A percentile compares a stretch with the other conserved stretches of the same genome.
These are phyloP conservation scores for Xenus cinereus DNA, from an alignment of 2,113 vertebrate species.

Conservation along the genomic window DNA sequence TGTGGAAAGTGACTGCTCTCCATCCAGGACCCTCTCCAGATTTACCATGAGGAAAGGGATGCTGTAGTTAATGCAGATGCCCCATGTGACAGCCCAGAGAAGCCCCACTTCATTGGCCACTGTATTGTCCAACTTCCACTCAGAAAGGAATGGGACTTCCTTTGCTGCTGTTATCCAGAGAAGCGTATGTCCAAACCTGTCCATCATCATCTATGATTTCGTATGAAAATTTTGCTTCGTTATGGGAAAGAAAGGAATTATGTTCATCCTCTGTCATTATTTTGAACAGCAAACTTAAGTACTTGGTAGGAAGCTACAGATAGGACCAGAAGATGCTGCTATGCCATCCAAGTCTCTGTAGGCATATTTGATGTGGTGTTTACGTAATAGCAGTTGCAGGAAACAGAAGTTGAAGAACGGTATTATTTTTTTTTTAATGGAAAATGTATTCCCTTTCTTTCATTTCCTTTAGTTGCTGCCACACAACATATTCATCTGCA, in stretches of 20 bases:
- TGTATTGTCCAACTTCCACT: neutral
- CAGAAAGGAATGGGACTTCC: neutral
- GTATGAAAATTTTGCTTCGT: neutral
- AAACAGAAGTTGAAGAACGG: slow-evolving; percentile 24
- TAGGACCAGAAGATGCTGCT: neutral
- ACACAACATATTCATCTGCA: slow-evolving; percentile 36
- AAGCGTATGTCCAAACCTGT: neutral
- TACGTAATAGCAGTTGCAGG: slow-evolving; percentile 18
- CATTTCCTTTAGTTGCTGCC: slow-evolving; percentile 48
- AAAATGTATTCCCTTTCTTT: slow-evolving; percentile 34
- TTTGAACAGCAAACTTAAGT: neutral
- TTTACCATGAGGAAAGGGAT: neutral
- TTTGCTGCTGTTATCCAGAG: neutral
- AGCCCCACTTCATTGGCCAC: neutral
- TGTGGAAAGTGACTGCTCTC: neutral
- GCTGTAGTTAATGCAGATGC: neutral
- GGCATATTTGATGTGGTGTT: slow-evolving; percentile 11
- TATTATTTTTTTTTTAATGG: neutral
- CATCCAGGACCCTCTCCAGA: neutral
- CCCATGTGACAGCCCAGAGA: neutral
- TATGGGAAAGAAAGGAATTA: neutral
- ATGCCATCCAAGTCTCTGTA: neutral
- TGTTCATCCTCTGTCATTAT: neutral
- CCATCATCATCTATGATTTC: neutral
- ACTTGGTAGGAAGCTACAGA: neutral